Base-by-base conservation (phyloP, 1,140 invertebrate genomes). In the Pseudomyrmex sp. region DNA sequence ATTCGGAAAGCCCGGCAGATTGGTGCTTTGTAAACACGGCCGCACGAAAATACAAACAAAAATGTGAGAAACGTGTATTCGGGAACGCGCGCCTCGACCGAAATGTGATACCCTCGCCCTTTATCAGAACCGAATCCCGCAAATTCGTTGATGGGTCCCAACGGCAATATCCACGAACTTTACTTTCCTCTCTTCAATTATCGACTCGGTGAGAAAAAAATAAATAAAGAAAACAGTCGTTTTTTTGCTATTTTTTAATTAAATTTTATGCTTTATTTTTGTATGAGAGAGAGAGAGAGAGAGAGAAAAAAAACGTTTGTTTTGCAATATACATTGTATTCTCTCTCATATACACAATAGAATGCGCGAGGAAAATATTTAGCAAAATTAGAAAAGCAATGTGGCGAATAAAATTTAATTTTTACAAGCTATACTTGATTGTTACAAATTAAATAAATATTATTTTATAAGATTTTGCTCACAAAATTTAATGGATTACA, bases 1-100 rank as follows among this genome's bases (percentile, higher is more conserved):
- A 46, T 44, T 58, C 35, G 15, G 2, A 48, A 79, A 69, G 5
- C 7, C 9, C 44, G 68, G 15, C 13, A 13, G 12, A n/a, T 35
- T 35, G 35, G 35, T 35, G 35, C 13, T n/a, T 77, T 68, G 35
- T 56, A 46, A 77, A 66, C 18, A 54, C n/a, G 26, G 4, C 0
- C 35, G 35, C 7, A 12, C 15, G 23, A 13, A 70, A 54, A 54
- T 63, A 63, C 23, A n/a, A 63, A 79, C 58, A 44, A 66, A 50
- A 70, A 69, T 46, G 10, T 12, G 44, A 70, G 58, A 70, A 80
- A 70, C 48, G 12, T 70, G 44, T 58, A 59, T 48, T 80, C 44
- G 20, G 12, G 5, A 35, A 35, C 35, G 35, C 5, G 4, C 5
- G 35, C 5, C 35, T 35, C 35, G 35, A 9, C 46, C 52, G n/a